Evolutionary conservation across 37 sponge, comb jelly and placozoan genomes (phyloP).

Genomic region (Beroe ovata): DNA sequence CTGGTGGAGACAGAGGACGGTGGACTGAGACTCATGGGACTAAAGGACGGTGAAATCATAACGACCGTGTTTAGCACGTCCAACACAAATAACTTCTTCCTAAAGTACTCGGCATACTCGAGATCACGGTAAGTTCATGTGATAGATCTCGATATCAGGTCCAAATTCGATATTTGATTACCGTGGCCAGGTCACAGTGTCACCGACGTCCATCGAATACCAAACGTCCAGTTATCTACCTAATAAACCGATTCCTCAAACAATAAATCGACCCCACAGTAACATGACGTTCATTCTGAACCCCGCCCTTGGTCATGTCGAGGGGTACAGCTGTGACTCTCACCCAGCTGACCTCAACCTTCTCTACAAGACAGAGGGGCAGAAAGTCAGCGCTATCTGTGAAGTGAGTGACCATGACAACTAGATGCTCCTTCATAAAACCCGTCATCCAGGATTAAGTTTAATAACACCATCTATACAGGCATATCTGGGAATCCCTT

Average conservation of each 20-base stretch:
- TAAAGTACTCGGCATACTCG: conserved; percentile 18
- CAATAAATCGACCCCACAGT: neutral
- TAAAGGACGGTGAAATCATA: conserved; percentile 11
- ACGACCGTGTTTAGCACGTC: conserved; percentile 33
- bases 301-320: neutral
- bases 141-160: too few relatives aligned
- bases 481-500: conserved; percentile 58
- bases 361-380: conserved; percentile 58
- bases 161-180: too few relatives aligned
- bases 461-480: neutral
- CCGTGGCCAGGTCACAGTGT: too few relatives aligned
- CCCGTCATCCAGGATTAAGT: too few relatives aligned
- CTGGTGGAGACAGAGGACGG: conserved; percentile 45
- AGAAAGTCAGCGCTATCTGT: conserved; percentile 36
- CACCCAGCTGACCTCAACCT: conserved; percentile 32
- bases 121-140: neutral
- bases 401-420: neutral
- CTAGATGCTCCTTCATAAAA: too few relatives aligned
- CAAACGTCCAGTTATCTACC: too few relatives aligned
- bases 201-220: too few relatives aligned
- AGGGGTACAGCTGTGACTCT: conserved; percentile 52
- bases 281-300: conserved; percentile 24
- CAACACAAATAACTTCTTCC: conserved; percentile 8
- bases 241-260: too few relatives aligned
- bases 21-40: conserved; percentile 2